Evolutionary conservation across 2,113 vertebrate genomes (phyloP).

Genomic region (Ondatra zibethicus): DNA sequence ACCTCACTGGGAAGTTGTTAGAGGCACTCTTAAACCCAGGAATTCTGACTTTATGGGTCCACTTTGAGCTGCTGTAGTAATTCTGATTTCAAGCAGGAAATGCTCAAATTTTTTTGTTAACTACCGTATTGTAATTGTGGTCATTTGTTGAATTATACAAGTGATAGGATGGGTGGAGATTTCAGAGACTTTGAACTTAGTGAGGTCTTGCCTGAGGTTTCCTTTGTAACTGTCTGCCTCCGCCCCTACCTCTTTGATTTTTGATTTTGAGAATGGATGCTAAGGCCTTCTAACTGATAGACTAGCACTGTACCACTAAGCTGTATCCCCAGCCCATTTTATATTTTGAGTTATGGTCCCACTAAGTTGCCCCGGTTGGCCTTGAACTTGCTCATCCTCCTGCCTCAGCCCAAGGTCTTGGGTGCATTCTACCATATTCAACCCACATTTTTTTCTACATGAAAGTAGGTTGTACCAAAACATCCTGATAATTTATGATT

Average conservation of each 20-base stretch:
- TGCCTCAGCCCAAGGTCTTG: neutral
- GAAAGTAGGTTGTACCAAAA: neutral
- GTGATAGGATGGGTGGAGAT: neutral
- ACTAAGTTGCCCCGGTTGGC: neutral
- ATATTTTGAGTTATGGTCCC: neutral
- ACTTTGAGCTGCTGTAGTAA: neutral
- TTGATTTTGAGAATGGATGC: neutral
- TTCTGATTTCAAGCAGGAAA: neutral
- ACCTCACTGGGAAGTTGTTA: neutral
- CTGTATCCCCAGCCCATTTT: neutral
- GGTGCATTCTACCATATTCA: neutral
- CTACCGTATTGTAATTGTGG: neutral
- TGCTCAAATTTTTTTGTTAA: neutral
- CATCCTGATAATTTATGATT: neutral
- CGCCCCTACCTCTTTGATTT: neutral
- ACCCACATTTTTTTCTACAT: neutral
- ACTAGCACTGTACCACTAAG: neutral
- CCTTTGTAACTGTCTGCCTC: neutral
- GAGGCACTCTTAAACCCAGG: neutral
- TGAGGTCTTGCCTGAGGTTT: neutral
- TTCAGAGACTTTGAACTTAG: neutral
- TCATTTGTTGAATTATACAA: conserved; percentile 12
- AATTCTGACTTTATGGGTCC: neutral
- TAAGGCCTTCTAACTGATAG: neutral
- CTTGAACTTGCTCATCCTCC: neutral